Percentiles rank a stretch among this genome's conserved stretches.
These are phyloP conservation scores for Exephanes ischioxanthus DNA, from an alignment of 2,888 invertebrate genomes.

Conservation along the genomic window DNA sequence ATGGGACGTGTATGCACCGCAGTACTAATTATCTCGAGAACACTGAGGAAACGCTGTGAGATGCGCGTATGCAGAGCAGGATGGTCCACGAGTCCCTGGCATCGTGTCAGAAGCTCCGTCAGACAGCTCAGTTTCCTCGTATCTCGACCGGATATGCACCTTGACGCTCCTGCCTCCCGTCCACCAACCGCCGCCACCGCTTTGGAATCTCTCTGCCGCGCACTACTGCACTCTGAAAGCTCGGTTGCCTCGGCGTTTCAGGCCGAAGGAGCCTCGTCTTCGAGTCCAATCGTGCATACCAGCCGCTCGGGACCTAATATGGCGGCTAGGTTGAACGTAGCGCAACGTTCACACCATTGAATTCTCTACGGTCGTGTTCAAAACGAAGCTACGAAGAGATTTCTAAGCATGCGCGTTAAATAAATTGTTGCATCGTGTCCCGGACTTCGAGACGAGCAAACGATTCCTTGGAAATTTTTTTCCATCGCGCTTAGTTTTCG, in stretches of 20 bases:
- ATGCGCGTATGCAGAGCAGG: neutral
- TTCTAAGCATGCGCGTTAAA: neutral
- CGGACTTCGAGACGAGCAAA: neutral
- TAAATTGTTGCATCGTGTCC: neutral
- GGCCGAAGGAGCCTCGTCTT: neutral
- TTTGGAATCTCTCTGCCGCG: constrained; percentile 21
- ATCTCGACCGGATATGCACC: constrained; percentile 31
- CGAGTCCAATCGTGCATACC: neutral
- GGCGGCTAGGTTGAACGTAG: neutral
- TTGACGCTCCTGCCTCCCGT: neutral
- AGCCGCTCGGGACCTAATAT: neutral
- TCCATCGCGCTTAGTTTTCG: neutral
- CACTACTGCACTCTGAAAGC: constrained; percentile 49
- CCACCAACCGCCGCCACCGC: constrained; percentile 42
- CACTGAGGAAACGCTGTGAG: neutral
- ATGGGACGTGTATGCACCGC: constrained; percentile 3
- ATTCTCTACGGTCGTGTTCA: neutral
- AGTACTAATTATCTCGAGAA: constrained; percentile 56
- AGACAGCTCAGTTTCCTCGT: constrained; percentile 34
- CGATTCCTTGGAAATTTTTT: neutral
- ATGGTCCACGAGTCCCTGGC: constrained; percentile 10
- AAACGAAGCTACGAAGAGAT: neutral
- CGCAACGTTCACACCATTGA: neutral
- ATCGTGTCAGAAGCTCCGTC: constrained; percentile 14
- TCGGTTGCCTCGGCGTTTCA: neutral